Evolutionary conservation across 2,888 invertebrate species (phyloP).

Genomic region (Eupithecia exiguata): DNA sequence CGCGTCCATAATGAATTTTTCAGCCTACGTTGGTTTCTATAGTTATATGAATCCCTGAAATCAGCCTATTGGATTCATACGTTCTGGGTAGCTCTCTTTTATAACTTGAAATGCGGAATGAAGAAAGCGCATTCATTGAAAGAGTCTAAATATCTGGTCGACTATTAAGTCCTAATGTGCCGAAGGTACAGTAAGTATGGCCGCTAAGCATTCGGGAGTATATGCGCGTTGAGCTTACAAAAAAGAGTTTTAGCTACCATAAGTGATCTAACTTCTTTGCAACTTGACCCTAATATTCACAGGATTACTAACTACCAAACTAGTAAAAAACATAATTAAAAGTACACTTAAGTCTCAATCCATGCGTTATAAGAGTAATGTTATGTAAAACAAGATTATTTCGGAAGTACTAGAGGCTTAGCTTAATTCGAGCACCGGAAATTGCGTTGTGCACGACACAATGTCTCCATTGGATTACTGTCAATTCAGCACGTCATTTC

Average conservation of each 20-base stretch:
- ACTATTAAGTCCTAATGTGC: too few species aligned
- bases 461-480: conserved; percentile 74
- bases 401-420: conserved; percentile 37
- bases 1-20: too few species aligned
- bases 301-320: too few species aligned
- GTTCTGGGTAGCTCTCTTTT: background rate
- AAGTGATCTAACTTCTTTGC: too few species aligned
- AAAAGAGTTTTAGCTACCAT: too few species aligned
- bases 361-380: background rate
- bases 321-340: background rate
- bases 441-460: conserved; percentile 72
- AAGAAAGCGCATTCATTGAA: background rate
- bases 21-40: too few species aligned
- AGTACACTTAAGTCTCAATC: background rate
- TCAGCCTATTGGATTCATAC: background rate
- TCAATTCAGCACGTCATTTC: conserved; percentile 76
- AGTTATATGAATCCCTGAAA: background rate
- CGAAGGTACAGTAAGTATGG: too few species aligned
- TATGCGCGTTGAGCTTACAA: too few species aligned
- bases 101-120: too few species aligned
- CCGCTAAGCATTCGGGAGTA: too few species aligned
- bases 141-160: too few species aligned
- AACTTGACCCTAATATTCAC: too few species aligned
- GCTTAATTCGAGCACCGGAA: conserved; percentile 65
- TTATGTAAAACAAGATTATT: background rate